phyloP scores from a whole-genome alignment of 2,797 vertebrate species.

The Sciurus carolinensis region DNA sequence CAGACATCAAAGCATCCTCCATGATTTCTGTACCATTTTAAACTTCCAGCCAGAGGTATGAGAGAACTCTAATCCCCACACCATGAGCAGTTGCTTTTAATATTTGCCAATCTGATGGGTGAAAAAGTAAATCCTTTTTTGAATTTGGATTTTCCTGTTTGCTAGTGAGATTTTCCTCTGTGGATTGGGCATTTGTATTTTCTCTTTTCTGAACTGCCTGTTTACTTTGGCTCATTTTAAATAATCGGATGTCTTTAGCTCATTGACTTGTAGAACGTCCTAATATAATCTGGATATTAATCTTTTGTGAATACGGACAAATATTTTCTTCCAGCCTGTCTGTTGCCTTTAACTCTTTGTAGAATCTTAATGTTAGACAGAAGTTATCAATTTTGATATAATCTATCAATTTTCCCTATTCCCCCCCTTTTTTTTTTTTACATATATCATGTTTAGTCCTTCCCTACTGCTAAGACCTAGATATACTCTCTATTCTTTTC shows the following conservation, averaged over 20 bases:
- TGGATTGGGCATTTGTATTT: slow-evolving; percentile 37
- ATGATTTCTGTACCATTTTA: slow-evolving; percentile 6
- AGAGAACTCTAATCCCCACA: slow-evolving; percentile 7
- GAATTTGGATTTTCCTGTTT: slow-evolving; percentile 62
- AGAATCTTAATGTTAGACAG: slow-evolving; percentile 19
- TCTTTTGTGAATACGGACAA: background rate
- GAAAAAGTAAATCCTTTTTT: slow-evolving; percentile 63
- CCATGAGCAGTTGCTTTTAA: slow-evolving; percentile 27
- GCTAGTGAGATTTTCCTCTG: slow-evolving; percentile 65
- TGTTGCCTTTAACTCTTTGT: slow-evolving; percentile 51
- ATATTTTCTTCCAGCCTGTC: slow-evolving; percentile 58
- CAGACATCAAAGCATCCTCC: background rate
- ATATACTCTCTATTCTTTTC: slow-evolving; percentile 53
- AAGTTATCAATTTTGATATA: slow-evolving; percentile 43
- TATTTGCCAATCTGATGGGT: slow-evolving; percentile 60
- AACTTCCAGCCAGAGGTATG: background rate
- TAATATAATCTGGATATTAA: slow-evolving; percentile 39
- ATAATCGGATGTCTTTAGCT: slow-evolving; percentile 44
- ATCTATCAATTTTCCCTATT: slow-evolving; percentile 26
- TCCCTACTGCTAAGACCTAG: slow-evolving; percentile 19
- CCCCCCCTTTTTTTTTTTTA: background rate
- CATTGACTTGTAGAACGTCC: slow-evolving; percentile 47
- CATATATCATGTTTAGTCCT: background rate
- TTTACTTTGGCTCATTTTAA: slow-evolving; percentile 65
- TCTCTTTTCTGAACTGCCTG: slow-evolving; percentile 52